Evolutionary conservation across 2,113 vertebrate genomes (phyloP), one percentile per base, ranked within the genome.

Genomic region (Chloropsis hardwickii): DNA sequence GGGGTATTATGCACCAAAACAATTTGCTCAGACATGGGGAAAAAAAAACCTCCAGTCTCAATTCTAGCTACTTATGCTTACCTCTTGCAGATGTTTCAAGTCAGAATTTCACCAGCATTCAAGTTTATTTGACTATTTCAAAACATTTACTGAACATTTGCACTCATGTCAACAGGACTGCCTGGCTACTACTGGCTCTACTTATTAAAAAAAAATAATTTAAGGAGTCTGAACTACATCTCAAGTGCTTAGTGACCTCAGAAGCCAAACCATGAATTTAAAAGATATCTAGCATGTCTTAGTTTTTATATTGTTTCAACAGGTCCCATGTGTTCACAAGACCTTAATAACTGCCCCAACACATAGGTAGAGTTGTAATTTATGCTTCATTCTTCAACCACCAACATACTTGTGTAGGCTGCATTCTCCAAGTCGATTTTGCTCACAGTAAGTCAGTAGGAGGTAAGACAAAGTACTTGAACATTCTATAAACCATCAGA

Each of bases 401-500:
- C 14, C 86, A 85, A 13, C 6, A 8, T 5, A 67, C n/a, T 45
- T 20, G 33, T 13, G 23, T 5, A 60, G 60, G 58, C 69, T 95
- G 29, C 74, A 56, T 65, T 37, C 60, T 92, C 54, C 24, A 56
- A 20, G 21, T 50, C 5, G 1, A 15, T 74, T 77, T 48, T 44
- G 79, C 47, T 91, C 69, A 92, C 66, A 86, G 0, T 71, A 48
- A 53, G 44, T 82, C 78, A 80, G 88, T 14, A 90, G 73, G 83
- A 96, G 95, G 87, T 82, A 84, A 89, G 64, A 81, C 31, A 74
- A 78, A 84, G 45, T 40, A 90, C 22, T 53, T 31, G 19, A 85
- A 95, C 56, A 27, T 67, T 92, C 70, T 74, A 77, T 82, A 95
- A 96, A 92, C 58, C 44, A 54, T 79, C 39, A 60, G n/a, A 51